Evolutionary conservation across 2,888 invertebrate genomes (phyloP).

Genomic region (Eledona agricola): DNA sequence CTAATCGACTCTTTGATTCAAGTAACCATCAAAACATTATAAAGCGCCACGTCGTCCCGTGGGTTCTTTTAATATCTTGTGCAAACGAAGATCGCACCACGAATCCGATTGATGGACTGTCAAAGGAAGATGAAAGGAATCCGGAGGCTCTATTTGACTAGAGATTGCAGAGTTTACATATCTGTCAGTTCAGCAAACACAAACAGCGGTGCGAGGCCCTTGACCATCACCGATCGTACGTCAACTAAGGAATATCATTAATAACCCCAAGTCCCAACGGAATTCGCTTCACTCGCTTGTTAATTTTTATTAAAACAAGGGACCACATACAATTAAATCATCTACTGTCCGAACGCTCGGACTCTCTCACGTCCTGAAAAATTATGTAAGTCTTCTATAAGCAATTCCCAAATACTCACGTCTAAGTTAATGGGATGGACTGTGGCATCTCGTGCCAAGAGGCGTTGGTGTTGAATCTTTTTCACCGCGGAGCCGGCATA

Average conservation of each 20-base stretch:
- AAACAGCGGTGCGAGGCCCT: slow-evolving; percentile 46
- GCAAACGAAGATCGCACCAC: not conserved
- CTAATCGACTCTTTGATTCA: slow-evolving; percentile 20
- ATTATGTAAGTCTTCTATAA: not conserved
- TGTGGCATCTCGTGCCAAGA: slow-evolving; percentile 4
- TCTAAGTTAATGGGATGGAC: slow-evolving; percentile 5
- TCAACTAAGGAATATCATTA: slow-evolving; percentile 45
- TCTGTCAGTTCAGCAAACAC: slow-evolving; percentile 49
- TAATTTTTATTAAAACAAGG: slow-evolving; percentile 13
- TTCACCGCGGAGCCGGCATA: slow-evolving; percentile 49
- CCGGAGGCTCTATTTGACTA: slow-evolving; percentile 41
- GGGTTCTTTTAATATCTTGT: slow-evolving; percentile 1
- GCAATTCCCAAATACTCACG: slow-evolving; percentile 1
- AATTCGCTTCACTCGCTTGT: slow-evolving; percentile 23
- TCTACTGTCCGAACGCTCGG: not conserved
- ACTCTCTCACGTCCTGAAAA: not conserved
- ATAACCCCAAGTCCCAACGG: no score
- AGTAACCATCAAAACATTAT: slow-evolving; percentile 11
- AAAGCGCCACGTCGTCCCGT: not conserved
- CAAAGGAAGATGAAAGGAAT: slow-evolving; percentile 34
- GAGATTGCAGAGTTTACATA: slow-evolving; percentile 48
- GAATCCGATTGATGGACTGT: slow-evolving; percentile 7
- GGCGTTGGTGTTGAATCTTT: slow-evolving; percentile 37
- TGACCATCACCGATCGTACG: slow-evolving; percentile 47
- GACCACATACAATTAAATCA: not conserved